Conservation (phyloP, 2,888 invertebrate genomes). For the Ophion ellenae region DNA sequence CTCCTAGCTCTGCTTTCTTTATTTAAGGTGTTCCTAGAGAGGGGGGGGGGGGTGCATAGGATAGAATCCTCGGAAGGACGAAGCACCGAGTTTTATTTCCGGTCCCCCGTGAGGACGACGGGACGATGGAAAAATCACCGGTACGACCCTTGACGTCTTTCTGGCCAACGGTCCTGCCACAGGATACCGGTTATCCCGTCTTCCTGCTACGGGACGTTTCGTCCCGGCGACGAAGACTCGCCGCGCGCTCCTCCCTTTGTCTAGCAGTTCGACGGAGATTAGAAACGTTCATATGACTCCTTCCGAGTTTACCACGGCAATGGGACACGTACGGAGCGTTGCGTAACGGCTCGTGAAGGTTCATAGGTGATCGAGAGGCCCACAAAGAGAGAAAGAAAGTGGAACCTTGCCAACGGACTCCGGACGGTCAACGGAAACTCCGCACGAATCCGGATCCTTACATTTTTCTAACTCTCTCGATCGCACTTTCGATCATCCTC, state of each 20-base stretch:
- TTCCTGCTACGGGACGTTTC: slow-evolving; percentile 79
- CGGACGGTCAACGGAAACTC: slow-evolving; percentile 28
- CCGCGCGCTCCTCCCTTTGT: slow-evolving; percentile 69
- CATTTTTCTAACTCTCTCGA: too few species aligned
- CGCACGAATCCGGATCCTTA: slow-evolving; percentile 33
- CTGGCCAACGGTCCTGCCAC: slow-evolving; percentile 81
- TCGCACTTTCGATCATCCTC: not conserved
- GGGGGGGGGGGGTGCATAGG: not conserved
- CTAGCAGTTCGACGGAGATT: slow-evolving; percentile 71
- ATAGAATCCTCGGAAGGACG: slow-evolving; percentile 3
- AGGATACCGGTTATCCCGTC: slow-evolving; percentile 82
- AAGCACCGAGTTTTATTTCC: slow-evolving; percentile 51
- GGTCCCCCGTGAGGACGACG: slow-evolving; percentile 46
- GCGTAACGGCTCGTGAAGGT: slow-evolving; percentile 68
- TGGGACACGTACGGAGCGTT: slow-evolving; percentile 38
- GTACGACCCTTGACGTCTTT: slow-evolving; percentile 54
- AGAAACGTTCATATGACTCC: slow-evolving; percentile 71
- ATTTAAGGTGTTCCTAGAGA: not conserved
- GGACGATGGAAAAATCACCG: slow-evolving; percentile 58
- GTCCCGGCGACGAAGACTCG: slow-evolving; percentile 71
- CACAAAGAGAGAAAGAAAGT: slow-evolving; percentile 41
- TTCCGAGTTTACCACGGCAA: slow-evolving; percentile 62
- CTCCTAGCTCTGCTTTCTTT: slow-evolving; percentile 46
- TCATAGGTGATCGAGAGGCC: slow-evolving; percentile 74
- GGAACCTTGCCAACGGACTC: slow-evolving; percentile 40